Evolutionary conservation across 2,113 vertebrate species (phyloP).

Genomic region (Axis porcinus): DNA sequence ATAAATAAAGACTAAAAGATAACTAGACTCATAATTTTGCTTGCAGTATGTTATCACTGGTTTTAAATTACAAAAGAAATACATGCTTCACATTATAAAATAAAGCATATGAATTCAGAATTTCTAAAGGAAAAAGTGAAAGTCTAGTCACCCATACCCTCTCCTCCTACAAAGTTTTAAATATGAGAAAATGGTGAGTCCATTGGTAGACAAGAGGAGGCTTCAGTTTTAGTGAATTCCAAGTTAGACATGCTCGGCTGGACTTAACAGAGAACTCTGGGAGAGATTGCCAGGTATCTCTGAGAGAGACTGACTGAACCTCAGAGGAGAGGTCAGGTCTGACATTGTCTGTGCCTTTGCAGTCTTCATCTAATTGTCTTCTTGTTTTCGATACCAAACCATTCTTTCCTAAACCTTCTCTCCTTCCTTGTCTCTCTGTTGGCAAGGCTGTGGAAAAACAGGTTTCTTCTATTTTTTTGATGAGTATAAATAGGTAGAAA

Average conservation of each 20-base stretch:
- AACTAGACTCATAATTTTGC: not conserved
- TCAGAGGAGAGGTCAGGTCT: not conserved
- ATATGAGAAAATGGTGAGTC: not conserved
- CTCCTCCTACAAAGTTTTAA: not conserved
- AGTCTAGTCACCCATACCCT: not conserved
- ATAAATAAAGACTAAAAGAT: not conserved
- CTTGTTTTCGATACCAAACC: not conserved
- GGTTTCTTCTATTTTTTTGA: not conserved
- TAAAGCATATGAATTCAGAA: not conserved
- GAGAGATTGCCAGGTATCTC: not conserved
- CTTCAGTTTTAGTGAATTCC: not conserved
- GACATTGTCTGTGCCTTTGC: not conserved
- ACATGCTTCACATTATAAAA: not conserved
- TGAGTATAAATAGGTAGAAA: not conserved
- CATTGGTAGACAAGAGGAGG: not conserved
- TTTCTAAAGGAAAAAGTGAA: slow-evolving; percentile 18
- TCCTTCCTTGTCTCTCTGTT: not conserved
- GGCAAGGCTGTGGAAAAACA: not conserved
- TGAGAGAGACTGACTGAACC: not conserved
- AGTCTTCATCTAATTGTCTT: not conserved
- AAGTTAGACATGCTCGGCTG: not conserved
- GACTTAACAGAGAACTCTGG: not conserved
- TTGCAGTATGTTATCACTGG: not conserved
- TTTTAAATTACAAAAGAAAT: slow-evolving; percentile 9
- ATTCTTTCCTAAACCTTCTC: not conserved